Base-by-base conservation (phyloP, 2,113 vertebrate species). In the Callopanchax toddi region DNA sequence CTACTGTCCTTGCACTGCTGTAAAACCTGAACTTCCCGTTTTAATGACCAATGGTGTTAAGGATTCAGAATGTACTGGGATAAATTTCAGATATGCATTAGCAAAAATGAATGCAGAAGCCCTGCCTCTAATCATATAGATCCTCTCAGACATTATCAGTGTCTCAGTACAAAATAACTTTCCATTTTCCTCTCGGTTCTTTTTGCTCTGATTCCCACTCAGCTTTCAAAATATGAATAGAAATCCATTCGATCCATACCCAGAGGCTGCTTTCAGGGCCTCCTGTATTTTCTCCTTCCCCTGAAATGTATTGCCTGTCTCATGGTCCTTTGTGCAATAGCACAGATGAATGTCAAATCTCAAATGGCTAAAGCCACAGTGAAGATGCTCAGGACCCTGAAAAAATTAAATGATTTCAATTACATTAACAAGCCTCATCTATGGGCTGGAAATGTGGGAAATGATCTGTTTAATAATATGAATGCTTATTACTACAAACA, bases 191-290 rank as follows among this genome's bases (percentile, higher is more conserved):
- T 50, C 54, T 69, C 60, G 57, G 53, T 50, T 60, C 68, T 29
- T 46, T 62, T 40, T 67, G 56, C 56, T 61, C 60, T 82, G 60
- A 87, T 81, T 87, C 81, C 68, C 76, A 80, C 86, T 83, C 67
- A 88, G 74, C 82, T 85, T 86, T 71, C 61, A 64, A 77, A 77
- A 85, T 86, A 87, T 78, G 65, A 70, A 72, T 71, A 82, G 60
- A 87, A 90, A 88, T 90, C 83, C 65, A 87, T 90, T 87, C 37
- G 80, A 78, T 88, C 63, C 74, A 34, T 80, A 85, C 61, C 85
- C 76, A 77, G 46, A 13, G 76, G 78, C 83, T 61, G 81, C 83
- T 86, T 88, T 87, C 79, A 85, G 74, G 74, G 67, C 36, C 60
- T 82, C 75, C 82, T 72, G 64, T 74, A 84, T 82, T 87, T 88